Evolutionary conservation across 2,113 vertebrate species (phyloP), one percentile per base, ranked within the genome.

Genomic region (Ptilonorhynchus violaceus): DNA sequence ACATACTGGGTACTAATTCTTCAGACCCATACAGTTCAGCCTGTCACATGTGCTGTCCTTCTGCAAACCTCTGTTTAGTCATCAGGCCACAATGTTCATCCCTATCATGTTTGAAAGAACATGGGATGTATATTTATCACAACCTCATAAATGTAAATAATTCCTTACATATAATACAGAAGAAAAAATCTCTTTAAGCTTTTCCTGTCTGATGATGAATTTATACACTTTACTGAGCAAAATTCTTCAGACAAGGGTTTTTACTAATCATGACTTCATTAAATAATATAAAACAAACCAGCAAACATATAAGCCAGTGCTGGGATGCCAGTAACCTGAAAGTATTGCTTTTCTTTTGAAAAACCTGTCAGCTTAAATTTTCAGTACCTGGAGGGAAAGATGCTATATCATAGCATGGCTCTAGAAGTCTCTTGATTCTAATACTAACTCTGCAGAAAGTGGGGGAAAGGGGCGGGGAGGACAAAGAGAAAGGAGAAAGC

Each of bases 381-480:
- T 82, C 25, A 42, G 7, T 58, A 22, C 66, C 31, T 90, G 42
- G 15, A 69, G 28, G 14, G 41, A 59, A 87, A 85, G 11, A n/a
- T 78, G 9, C 2, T 63, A 0, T 13, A 75, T 47, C 10, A 5
- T 15, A 62, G 15, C 9, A 68, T 20, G 9, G 39, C 10, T 67
- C 11, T 39, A 37, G 50, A 84, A 35, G 21, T 4, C 15, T 75
- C 27, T 73, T 79, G 24, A 58, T 69, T 80, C n/a, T 42, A 79
- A 69, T n/a, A 72, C 9, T n/a, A 28, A 50, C 9, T 25, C 33
- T 68, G 66, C 6, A 58, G 15, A 79, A 64, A 85, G 6, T 12
- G 23, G 3, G 5, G 6, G 15, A 4, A 12, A 3, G 3, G 1
- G 9, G 1, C 14, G 27, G 3, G 8, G 33, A 27, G 7, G 7